Evolutionary conservation across 2,888 invertebrate species (phyloP), one percentile per base, ranked within the genome.

Genomic region (Meta bourneti): DNA sequence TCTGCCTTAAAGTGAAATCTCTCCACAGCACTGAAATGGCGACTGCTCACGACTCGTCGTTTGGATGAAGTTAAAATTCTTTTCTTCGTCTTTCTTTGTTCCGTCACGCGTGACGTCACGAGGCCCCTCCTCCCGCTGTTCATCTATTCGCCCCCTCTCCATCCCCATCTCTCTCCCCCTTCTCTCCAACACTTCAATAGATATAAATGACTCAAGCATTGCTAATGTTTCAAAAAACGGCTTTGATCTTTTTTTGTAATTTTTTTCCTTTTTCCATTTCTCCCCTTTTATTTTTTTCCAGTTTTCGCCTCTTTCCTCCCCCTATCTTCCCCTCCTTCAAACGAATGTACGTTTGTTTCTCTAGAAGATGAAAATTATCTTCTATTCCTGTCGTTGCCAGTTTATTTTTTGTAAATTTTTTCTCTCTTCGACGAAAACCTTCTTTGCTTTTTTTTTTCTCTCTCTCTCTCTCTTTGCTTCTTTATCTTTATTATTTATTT

Each of bases 171-270:
- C 49, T 69, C 19, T 48, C 84, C 79, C 79, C 87, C 85, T 34
- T 72, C 61, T 87, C 87, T 88, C 78, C 87, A 91, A 91, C 91
- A 91, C 91, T 91, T 91, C 91, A 91, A 91, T 91, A 91, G 91
- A 91, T 83, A 87, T 91, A 91, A 91, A 91, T 91, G 91, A 91
- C 87, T 91, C 81, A 83, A 91, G 91, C 87, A 91, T 91, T 70
- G 91, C 91, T 91, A 91, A 91, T 91, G 91, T 80, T 91, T 91
- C 83, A 91, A 91, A 91, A 91, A 91, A 91, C 87, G 91, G 81
- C 91, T 91, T 91, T 91, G 91, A 91, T 87, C 91, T 91, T 87
- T 91, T 87, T 91, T 85, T 81, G 34, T 16, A n/a, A 19, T 77
- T 16, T 49, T 70, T 80, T 84, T 13, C 49, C 71, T 54, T 20